Evolutionary conservation across 2,797 vertebrate genomes (phyloP), one percentile per base, ranked within the genome.

Genomic region (Loris lydekkerianus): DNA sequence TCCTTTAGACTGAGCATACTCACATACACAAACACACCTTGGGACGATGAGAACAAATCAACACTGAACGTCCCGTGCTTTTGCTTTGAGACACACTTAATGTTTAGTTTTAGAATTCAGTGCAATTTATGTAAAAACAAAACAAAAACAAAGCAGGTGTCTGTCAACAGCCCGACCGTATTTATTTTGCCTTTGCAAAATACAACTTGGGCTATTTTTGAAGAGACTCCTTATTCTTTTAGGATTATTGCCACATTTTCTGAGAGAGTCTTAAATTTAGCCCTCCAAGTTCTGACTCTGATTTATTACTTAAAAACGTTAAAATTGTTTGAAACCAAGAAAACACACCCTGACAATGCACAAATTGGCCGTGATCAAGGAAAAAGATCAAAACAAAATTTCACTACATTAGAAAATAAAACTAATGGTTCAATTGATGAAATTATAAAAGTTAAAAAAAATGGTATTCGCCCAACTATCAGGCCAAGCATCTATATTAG

Each of bases 261-360:
- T 10, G 37, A 53, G 18, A 83, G 73, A 78, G 6, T 63, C 49
- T 27, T 67, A 53, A 53, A 91, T 85, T 95, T 76, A 89, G 27
- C 4, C 69, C 81, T 15, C 34, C 7, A 5, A 43, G 0, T 65
- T n/a, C 0, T 10, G 29, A n/a, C 27, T 75, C 75, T n/a, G 60
- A 18, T 75, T 96, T 77, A 58, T 7, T 75, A 46, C 21, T 69
- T 88, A 69, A 92, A 96, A 96, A 63, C 31, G 76, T 89, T 10
- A 76, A n/a, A 87, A 49, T 29, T 88, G 3, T n/a, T 70, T 37
- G 61, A 86, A 92, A 43, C 60, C 37, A 87, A 43, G 6, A 89
- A 88, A 95, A 63, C 0, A 60, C 6, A 78, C 20, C 43, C 85
- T 87, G 69, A 43, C 90, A 95, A 89, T 84, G 13, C 80, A 87